Evolutionary conservation across 1,140 invertebrate genomes (phyloP), one percentile per base, ranked within the genome.

Genomic region (Arctopsyche grandis): DNA sequence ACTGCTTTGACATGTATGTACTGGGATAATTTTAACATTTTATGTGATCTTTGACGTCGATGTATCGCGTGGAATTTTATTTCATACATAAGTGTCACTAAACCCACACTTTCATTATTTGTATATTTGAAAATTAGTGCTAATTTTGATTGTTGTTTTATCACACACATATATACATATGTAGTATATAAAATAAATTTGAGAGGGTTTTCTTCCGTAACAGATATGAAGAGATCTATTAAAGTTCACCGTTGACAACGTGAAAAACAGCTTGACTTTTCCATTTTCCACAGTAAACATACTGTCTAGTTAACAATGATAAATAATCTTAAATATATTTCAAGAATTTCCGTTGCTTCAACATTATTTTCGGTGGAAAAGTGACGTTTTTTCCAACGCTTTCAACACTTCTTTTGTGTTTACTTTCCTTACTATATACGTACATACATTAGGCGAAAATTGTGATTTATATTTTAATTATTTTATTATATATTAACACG

Each of bases 221-320:
- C 29, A 38, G 29, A 60, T 60, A 60, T 60, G 56, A 60, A 21
- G 9, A 60, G 56, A 60, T 60, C 21, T 60, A 60, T 60, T 21
- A 60, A 60, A 60, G 56, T 19, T 60, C 21, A 60, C 21, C 56
- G 56, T 60, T 60, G 56, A 60, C 56, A 60, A 19, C n/a, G 19
- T 60, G 56, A 60, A 9, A 60, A 10, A 60, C 56, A 60, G 21
- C 56, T 66, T 66, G 63, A 66, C 63, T 9, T 66, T 66, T 26
- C 24, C 63, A 24, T 66, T 66, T 66, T 60, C 21, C 21, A 14
- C 22, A 4, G 63, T 22, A 14, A 16, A 52, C 3, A 52, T 52
- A 52, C 48, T 52, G 48, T 66, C 63, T 66, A 66, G 21, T 66
- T 66, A 66, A 66, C 63, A 29, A 29, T 66, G 63, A 66, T 66